Evolutionary conservation across 2,888 invertebrate genomes (phyloP), one percentile per base, ranked within the genome.

Genomic region (Drosophila paracracens): DNA sequence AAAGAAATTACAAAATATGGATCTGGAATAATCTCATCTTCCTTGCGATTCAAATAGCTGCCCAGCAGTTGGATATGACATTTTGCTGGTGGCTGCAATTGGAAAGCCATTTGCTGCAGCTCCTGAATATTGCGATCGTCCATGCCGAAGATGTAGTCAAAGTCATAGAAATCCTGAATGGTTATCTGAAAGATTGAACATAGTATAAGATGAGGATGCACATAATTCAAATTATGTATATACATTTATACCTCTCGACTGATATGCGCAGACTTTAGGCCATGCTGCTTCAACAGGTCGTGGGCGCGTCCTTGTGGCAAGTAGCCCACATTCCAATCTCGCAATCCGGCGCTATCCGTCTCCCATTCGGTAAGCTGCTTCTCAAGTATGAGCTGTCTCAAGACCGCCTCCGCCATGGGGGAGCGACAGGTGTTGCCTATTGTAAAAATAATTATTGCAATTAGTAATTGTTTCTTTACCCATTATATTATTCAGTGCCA

Each of bases 121-220:
- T 96, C 95, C 16, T 91, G 91, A 91, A 98, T 96, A 91, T 98
- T 99, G 18, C 95, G 94, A 63, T 97, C 94, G 92, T 99, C 99
- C 98, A 99, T 99, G 18, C 98, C 98, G 94, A 99, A 97, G 81
- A 99, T 98, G 92, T 95, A 97, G 93, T 98, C 96, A 93, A 96
- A 98, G 25, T 94, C 93, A 18, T 94, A 92, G 86, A 97, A 98
- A 91, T 99, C 98, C 10, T 94, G 94, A 46, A 94, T 82, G 3
- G 93, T 94, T 61, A 98, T 94, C 97, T 98, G 92, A 2, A 13
- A 25, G 18, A 36, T 10, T 13, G n/a, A 13, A 3, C 8, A 4
- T 18, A 3, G 0, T 5, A 3, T 27, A 13, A 25, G 13, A 6
- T 0, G 2, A 46, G 2, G 16, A 46, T 8, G 46, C 2, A 16